phyloP scores from a whole-genome alignment of 2,797 vertebrate genomes.

The Mallotus villosus region DNA sequence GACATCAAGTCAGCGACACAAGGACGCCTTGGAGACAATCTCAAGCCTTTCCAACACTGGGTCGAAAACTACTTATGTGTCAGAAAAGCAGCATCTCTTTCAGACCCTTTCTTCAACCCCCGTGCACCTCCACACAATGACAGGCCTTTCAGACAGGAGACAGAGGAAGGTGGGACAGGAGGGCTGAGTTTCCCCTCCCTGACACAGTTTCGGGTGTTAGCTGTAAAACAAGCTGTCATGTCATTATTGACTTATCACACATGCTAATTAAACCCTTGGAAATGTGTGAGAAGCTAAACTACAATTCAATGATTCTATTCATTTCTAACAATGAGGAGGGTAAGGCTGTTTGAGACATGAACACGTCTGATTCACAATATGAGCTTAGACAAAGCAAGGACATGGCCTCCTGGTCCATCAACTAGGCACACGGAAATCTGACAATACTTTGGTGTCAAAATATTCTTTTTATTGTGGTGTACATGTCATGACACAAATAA shows the following conservation, averaged over 20 bases:
- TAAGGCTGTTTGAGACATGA: neutral
- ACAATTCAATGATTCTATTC: conserved; percentile 12
- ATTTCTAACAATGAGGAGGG: neutral
- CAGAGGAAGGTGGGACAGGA: conserved; percentile 18
- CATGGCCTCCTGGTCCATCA: neutral
- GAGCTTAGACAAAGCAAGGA: neutral
- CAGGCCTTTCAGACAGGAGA: conserved; percentile 26
- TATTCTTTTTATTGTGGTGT: too few relatives aligned
- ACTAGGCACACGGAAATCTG: neutral
- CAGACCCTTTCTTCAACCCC: conserved; percentile 38
- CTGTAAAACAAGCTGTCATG: conserved; percentile 18
- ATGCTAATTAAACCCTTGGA: conserved; percentile 21
- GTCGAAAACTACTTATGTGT: conserved; percentile 18
- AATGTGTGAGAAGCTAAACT: conserved; percentile 6
- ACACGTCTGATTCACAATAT: neutral
- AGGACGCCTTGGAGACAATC: conserved; percentile 40
- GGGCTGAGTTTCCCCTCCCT: conserved; percentile 21
- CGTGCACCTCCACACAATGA: conserved; percentile 39
- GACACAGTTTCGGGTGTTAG: conserved; percentile 21
- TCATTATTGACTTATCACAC: conserved; percentile 31
- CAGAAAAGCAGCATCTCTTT: conserved; percentile 20
- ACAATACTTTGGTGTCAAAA: neutral
- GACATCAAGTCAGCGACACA: conserved; percentile 21
- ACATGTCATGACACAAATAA: too few relatives aligned
- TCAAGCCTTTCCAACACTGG: conserved; percentile 30